Conservation (phyloP, 2,113 vertebrate species). For the Percopsis transmontana region DNA sequence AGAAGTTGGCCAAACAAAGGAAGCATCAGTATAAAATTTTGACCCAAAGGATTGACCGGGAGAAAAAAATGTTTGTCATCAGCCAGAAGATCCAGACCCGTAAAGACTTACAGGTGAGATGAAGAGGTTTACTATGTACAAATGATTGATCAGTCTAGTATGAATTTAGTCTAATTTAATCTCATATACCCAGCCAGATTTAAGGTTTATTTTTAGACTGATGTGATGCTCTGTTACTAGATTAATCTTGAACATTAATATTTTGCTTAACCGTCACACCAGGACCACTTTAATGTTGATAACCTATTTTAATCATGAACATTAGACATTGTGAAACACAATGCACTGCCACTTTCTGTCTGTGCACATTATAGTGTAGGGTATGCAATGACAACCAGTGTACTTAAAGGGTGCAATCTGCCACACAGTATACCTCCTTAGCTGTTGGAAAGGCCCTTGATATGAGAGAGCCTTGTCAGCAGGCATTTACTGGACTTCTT, state of each 20-base stretch:
- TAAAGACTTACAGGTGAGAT: constrained; percentile 90
- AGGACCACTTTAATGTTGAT: too few relatives aligned
- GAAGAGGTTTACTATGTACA: background rate
- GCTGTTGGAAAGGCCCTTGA: background rate
- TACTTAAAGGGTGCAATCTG: background rate
- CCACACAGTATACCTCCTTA: too few relatives aligned
- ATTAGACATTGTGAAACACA: too few relatives aligned
- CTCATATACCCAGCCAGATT: too few relatives aligned
- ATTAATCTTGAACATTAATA: too few relatives aligned
- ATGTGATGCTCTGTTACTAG: too few relatives aligned
- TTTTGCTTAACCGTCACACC: too few relatives aligned
- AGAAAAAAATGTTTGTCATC: constrained; percentile 90
- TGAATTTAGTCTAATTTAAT: too few relatives aligned
- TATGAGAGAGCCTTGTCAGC: background rate
- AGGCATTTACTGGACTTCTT: background rate
- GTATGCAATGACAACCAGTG: background rate
- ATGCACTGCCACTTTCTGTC: too few relatives aligned
- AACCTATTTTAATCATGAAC: too few relatives aligned
- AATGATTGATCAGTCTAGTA: background rate
- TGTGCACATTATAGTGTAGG: too few relatives aligned
- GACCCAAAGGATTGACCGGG: constrained; percentile 91
- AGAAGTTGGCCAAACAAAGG: constrained; percentile 85
- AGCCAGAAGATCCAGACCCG: constrained; percentile 94
- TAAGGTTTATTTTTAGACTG: too few relatives aligned
- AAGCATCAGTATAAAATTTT: constrained; percentile 84